Conservation (phyloP, 2,113 vertebrate genomes). For the Cephalopterus ornatus region DNA sequence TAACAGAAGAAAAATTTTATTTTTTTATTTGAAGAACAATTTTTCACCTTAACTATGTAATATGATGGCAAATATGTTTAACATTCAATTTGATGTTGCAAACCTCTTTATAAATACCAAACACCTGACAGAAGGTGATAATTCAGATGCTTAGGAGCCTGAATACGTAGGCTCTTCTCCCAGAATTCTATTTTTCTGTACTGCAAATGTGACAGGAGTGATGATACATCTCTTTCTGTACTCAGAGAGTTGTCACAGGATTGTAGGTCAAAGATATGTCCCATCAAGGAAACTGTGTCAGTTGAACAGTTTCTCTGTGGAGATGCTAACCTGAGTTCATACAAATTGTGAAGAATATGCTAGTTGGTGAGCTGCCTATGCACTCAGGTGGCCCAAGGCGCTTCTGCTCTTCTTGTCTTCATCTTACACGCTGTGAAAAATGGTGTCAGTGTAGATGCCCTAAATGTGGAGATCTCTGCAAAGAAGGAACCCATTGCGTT, state of each 20-base stretch:
- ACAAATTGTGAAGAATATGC: background rate
- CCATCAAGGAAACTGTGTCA: background rate
- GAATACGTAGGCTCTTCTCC: background rate
- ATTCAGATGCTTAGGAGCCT: background rate
- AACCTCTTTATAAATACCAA: background rate
- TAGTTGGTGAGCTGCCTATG: background rate
- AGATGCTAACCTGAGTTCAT: background rate
- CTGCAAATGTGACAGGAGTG: background rate
- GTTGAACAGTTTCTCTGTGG: background rate
- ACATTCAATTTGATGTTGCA: background rate
- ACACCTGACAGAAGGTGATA: background rate
- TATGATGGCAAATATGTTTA: background rate
- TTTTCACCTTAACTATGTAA: background rate
- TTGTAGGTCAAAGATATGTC: background rate
- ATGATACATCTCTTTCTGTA: background rate
- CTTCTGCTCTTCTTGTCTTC: background rate
- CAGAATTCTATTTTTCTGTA: background rate
- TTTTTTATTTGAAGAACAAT: background rate
- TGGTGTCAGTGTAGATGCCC: accelerated
- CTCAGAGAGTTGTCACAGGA: background rate
- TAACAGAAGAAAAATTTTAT: background rate
- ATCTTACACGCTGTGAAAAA: background rate
- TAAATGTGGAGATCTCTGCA: background rate
- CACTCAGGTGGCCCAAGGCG: background rate
- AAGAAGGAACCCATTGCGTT: background rate